Percentiles rank a stretch among this genome's conserved stretches.
Evolutionary conservation across 2,113 vertebrate genomes (phyloP).

Genomic region (Aviceda subcristata): DNA sequence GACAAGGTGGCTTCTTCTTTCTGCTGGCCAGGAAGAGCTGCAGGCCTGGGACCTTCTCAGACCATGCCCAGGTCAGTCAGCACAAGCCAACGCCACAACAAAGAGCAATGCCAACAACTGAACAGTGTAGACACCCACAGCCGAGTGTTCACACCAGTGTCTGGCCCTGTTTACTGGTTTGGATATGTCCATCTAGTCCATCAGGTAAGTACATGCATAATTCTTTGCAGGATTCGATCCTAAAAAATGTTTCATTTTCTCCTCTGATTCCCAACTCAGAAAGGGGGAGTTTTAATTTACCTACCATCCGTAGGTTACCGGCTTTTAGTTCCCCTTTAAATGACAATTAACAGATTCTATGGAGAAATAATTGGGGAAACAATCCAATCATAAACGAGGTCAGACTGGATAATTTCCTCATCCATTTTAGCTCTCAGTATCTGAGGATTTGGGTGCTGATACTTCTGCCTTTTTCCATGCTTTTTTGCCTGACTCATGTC

Average conservation of each 20-base stretch:
- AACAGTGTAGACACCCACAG: background rate
- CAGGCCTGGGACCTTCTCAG: background rate
- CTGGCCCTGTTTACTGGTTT: background rate
- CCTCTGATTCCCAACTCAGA: background rate
- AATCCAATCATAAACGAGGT: background rate
- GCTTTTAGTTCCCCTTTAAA: background rate
- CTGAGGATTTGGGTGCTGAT: background rate
- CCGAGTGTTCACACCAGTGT: background rate
- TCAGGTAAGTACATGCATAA: fast-evolving
- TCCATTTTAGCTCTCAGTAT: background rate
- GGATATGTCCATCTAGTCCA: too few relatives aligned
- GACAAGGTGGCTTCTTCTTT: background rate
- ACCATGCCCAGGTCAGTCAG: background rate
- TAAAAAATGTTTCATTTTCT: background rate
- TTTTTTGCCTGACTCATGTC: background rate
- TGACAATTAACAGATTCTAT: background rate
- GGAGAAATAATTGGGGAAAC: background rate
- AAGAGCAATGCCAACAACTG: background rate
- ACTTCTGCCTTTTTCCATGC: background rate
- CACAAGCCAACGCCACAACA: background rate
- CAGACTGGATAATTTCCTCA: background rate
- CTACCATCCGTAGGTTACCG: background rate
- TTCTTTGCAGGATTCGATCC: background rate
- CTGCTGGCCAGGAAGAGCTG: background rate
- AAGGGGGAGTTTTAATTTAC: background rate